Conservation (phyloP, 2,797 vertebrate species). For the Phylloscopus collybita region DNA sequence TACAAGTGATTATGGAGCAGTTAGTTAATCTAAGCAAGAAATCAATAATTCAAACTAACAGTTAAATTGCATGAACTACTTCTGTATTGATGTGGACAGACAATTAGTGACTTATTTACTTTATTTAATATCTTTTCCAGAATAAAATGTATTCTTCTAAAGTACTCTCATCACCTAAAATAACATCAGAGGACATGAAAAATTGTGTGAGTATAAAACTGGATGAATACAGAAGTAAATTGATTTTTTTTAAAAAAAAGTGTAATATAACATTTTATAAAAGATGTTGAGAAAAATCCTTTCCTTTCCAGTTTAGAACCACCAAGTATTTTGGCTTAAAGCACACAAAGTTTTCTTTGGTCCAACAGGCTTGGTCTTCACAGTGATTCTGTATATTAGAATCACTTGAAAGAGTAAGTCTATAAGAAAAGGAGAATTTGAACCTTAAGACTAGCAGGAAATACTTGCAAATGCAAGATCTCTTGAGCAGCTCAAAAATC, state of each 20-base stretch:
- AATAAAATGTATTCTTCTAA: background rate
- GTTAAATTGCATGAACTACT: slow-evolving; percentile 59
- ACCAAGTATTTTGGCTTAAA: background rate
- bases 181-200: background rate
- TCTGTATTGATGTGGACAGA: background rate
- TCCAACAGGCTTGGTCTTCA: background rate
- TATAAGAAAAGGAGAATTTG: background rate
- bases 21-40: slow-evolving; percentile 71
- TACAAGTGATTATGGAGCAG: slow-evolving; percentile 57
- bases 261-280: background rate
- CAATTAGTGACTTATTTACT: slow-evolving; percentile 36
- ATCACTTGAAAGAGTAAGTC: background rate
- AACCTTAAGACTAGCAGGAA: background rate
- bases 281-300: background rate
- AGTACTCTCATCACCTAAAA: background rate
- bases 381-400: background rate
- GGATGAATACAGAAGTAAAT: background rate
- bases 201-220: background rate
- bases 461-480: background rate
- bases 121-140: slow-evolving; percentile 19
- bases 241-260: background rate
- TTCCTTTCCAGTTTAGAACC: background rate
- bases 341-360: background rate
- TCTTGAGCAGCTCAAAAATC: background rate
- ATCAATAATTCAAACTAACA: slow-evolving; percentile 71